Evolutionary conservation across 2,888 invertebrate species (phyloP), one percentile per base, ranked within the genome.

Genomic region (Glaucopsyche alexis): DNA sequence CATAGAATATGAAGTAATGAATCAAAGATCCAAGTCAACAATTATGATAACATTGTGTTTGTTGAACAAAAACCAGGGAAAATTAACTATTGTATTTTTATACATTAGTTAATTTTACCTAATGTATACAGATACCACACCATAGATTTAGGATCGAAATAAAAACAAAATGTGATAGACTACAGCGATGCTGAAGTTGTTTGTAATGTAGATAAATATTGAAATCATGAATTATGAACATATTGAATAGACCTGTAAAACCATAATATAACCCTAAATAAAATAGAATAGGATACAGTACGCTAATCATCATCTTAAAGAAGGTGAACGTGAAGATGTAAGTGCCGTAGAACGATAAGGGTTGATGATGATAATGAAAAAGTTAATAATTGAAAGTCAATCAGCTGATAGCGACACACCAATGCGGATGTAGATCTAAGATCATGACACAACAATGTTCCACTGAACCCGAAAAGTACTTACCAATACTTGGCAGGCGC

Each of bases 1-100:
- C 84, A 90, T 90, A 91, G 79, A 78, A 75, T 78, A 79, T 80
- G 77, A 78, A 77, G 78, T 77, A 78, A 78, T 64, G 65, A 9
- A 45, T 19, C 66, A 29, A 71, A 65, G 64, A n/a, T 42, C 29
- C 40, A 70, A 42, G 19, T 47, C 14, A 49, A 14, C 19, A 72
- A 29, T 29, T 29, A 29, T 69, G 45, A 67, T 67, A 67, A 69
- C 47, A 19, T 49, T 69, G 60, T 60, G 29, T 13, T 9, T 47
- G 3, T 13, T 2, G 2, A 29, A 60, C 29, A 29, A 29, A 29
- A 5, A 55, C 11, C 50, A n/a, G n/a, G 7, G 11, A 29, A 60
- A 11, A 55, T 55, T 5, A 55, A 60, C 11, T 60, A 29, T 14
- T 38, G 47, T 47, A 47, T n/a, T n/a, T n/a, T n/a, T n/a, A n/a